Evolutionary conservation across 30 jellyfish, hydroid and myxozoan species (phyloP).

Genomic region (Rhopilema esculentum): DNA sequence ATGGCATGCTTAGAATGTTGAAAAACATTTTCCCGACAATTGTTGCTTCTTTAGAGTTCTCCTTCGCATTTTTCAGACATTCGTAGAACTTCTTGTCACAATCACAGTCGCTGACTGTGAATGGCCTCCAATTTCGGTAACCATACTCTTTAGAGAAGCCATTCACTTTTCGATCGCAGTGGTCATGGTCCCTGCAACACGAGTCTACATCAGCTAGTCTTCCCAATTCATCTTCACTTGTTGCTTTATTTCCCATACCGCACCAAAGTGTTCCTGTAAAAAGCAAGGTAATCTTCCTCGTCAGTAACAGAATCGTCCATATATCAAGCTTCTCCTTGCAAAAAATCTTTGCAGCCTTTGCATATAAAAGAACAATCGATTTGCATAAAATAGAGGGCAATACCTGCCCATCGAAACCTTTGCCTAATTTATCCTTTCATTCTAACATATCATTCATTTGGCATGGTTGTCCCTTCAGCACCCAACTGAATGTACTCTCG

Average conservation of each 20-base stretch:
- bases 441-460: no score
- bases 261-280: constrained; percentile 69
- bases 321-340: neutral
- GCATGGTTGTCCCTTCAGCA: no score
- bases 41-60: constrained; percentile 28
- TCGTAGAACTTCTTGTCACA: constrained; percentile 60
- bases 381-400: no score
- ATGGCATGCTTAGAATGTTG: constrained; percentile 51
- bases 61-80: constrained; percentile 49
- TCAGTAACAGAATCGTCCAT: no score
- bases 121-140: constrained; percentile 24
- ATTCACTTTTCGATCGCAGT: constrained; percentile 24
- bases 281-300: no score
- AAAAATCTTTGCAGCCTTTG: neutral
- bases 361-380: neutral
- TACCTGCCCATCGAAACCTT: no score
- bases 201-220: constrained; percentile 36
- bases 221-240: constrained; percentile 42
- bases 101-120: constrained; percentile 60
- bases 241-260: constrained; percentile 62
- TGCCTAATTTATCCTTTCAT: no score
- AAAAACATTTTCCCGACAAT: constrained; percentile 48
- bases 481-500: no score
- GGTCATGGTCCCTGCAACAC: constrained; percentile 69
- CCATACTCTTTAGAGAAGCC: constrained; percentile 4